Base-by-base conservation (phyloP, 2,113 vertebrate species). In the Prochilodus magdalenae region DNA sequence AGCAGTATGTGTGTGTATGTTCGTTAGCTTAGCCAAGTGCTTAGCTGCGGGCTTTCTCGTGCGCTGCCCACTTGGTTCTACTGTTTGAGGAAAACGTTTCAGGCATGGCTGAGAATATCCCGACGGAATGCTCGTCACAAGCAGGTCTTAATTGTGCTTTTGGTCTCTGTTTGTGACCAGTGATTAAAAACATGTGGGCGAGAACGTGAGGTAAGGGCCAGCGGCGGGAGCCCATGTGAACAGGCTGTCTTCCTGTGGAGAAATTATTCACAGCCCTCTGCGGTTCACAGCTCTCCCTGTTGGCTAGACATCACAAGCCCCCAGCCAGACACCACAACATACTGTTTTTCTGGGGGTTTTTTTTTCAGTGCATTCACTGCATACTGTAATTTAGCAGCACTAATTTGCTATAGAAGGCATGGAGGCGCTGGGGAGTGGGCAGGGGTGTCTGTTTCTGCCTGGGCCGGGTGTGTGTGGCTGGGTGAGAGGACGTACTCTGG, bases 301-400 rank as follows among this genome's bases (percentile, higher is more conserved):
- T 86, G 86, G 88, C 88, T 80, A 71, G 0, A 80, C 84, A 87
- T 86, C 90, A 88, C 88, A 89, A 84, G 73, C 65, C 47, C 86
- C 4, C 53, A 67, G 82, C 85, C 87, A 90, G 89, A 89, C 90
- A 87, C 90, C 87, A 87, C 75, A 81, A 85, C 55, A 66, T 76
- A 81, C 59, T 83, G 84, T 87, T 88, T 84, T 83, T 57, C 13
- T 15, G 14, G 71, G 27, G n/a, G n/a, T n/a, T 73, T 73, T 84
- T 83, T 84, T 85, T 89, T 87, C 77, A 86, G 82, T 8, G 20
- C 20, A 18, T 60, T 60, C n/a, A 86, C 81, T 79, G 72, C 16
- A 22, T 80, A 83, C 89, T 84, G 83, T 84, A 88, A 90, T 87
- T 87, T 84, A 90, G 82, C 80, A 40, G 81, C 80, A 74, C 83